Base-by-base conservation (phyloP, 2,888 invertebrate species). In the Didymodactylos carnosus region DNA sequence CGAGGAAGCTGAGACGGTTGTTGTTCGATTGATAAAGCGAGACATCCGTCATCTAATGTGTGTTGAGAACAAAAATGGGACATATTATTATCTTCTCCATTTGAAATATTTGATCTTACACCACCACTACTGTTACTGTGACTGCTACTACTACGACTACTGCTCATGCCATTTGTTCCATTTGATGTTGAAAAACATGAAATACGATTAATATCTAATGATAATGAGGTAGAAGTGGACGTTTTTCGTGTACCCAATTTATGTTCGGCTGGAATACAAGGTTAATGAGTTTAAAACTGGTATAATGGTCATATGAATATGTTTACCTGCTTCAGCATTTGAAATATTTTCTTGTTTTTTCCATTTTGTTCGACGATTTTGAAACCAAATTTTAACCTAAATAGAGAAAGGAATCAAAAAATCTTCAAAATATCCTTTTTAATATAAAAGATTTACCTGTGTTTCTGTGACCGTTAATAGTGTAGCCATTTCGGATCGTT, bases 381-480 rank as follows among this genome's bases (percentile, higher is more conserved):
- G 91, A 83, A 91, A 91, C 91, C 91, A 91, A 78, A 91, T 91
- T 85, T 91, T 91, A 79, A 91, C 91, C 91, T 91, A 87, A 49
- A 87, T 87, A 80, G 77, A 72, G 43, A 79, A 77, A 80, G 78
- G 73, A 14, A 76, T 10, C 73, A 35, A 49, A 14, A 73, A 73
- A 40, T 73, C 6, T n/a, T 13, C 13, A 19, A 14, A 25, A 23
- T 25, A 23, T 19, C 14, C n/a, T 6, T 29, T 69, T 16, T 29
- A 23, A 19, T 70, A 29, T 27, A 35, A 27, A 25, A 51, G 23
- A 39, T 73, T 46, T 82, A 94, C 94, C 90, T 94, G 94, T 49
- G 94, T 94, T 85, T 94, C 94, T 1, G 94, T 94, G 76, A 94
- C 94, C 82, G 90, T 91, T 75, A 94, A 87, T 76, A 92, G 85